Percentiles rank a stretch among this genome's conserved stretches.
Evolutionary conservation across 2,888 invertebrate genomes (phyloP).

Genomic region (Polymixis lichenea): DNA sequence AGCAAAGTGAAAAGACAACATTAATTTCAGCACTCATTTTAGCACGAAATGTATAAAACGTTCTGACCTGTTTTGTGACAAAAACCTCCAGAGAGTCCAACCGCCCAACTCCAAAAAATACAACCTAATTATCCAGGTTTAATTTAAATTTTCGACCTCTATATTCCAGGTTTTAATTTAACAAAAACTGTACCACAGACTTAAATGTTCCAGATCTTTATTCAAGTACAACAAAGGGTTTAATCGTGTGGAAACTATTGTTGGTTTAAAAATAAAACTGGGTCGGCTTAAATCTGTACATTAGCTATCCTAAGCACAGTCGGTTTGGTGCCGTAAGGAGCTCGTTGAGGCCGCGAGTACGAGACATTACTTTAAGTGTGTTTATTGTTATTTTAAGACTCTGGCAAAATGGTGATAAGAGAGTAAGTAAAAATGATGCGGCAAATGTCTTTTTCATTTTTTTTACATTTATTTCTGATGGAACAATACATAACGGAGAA

Average conservation of each 20-base stretch:
- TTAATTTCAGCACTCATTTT: not conserved
- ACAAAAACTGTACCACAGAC: constrained; percentile 23
- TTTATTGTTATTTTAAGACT: constrained; percentile 40
- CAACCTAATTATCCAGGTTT: not conserved
- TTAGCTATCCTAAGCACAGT: constrained; percentile 52
- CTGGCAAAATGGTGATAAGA: constrained; percentile 9
- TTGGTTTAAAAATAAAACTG: constrained; percentile 54
- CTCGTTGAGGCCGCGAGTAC: constrained; percentile 13
- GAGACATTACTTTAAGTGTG: constrained; percentile 22
- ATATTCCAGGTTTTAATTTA: constrained; percentile 15
- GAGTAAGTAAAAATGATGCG: not conserved
- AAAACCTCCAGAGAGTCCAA: not conserved
- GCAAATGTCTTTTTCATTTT: not conserved
- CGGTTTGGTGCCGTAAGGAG: constrained; percentile 43
- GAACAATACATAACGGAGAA: not conserved
- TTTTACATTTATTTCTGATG: not conserved
- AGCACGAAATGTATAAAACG: not conserved
- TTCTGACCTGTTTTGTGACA: not conserved
- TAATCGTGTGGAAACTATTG: constrained; percentile 56
- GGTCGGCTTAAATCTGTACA: constrained; percentile 43
- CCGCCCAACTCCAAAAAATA: not conserved
- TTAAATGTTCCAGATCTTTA: constrained; percentile 36
- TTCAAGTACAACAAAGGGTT: constrained; percentile 39
- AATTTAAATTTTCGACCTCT: constrained; percentile 1
- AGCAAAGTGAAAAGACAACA: not conserved